These are phyloP conservation scores for Pelodytes ibericus DNA, from an alignment of 2,797 vertebrate species.

Conservation along the genomic window DNA sequence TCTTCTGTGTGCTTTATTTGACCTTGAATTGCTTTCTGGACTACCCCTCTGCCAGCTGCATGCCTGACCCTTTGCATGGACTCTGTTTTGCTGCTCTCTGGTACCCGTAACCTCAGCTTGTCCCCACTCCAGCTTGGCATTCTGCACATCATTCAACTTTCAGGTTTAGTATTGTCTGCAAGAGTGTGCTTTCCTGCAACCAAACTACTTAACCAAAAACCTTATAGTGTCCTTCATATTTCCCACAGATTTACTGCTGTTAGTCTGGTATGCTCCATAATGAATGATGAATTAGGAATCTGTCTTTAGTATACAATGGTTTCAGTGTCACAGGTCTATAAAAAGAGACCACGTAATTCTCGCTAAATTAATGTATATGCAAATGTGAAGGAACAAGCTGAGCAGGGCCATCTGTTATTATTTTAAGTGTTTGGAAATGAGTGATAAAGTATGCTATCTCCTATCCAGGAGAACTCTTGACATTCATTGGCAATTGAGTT, in stretches of 20 bases:
- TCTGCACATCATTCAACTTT: too few relatives aligned
- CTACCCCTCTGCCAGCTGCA: too few relatives aligned
- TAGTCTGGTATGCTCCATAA: not conserved
- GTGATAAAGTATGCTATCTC: slow-evolving; percentile 20
- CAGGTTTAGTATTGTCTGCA: too few relatives aligned
- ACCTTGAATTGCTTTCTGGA: too few relatives aligned
- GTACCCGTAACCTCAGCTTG: too few relatives aligned
- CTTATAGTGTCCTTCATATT: slow-evolving; percentile 1
- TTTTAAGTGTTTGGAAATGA: slow-evolving; percentile 11
- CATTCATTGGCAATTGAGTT: slow-evolving; percentile 27
- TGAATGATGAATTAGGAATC: slow-evolving; percentile 12
- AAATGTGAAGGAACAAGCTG: slow-evolving; percentile 30
- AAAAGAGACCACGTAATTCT: slow-evolving; percentile 35
- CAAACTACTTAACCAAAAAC: too few relatives aligned
- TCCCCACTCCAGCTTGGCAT: too few relatives aligned
- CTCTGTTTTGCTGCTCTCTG: too few relatives aligned
- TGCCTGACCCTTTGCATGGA: too few relatives aligned
- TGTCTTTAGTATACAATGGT: not conserved
- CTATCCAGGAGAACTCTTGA: slow-evolving; percentile 26
- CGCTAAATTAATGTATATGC: slow-evolving; percentile 44
- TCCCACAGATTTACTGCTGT: not conserved
- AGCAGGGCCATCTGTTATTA: slow-evolving; percentile 47
- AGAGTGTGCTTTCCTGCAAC: too few relatives aligned
- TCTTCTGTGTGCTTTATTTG: too few relatives aligned
- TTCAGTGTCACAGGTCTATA: slow-evolving; percentile 36